These are phyloP conservation scores for Salvelinus fontinalis DNA, from an alignment of 2,113 vertebrate genomes.

Conservation along the genomic window DNA sequence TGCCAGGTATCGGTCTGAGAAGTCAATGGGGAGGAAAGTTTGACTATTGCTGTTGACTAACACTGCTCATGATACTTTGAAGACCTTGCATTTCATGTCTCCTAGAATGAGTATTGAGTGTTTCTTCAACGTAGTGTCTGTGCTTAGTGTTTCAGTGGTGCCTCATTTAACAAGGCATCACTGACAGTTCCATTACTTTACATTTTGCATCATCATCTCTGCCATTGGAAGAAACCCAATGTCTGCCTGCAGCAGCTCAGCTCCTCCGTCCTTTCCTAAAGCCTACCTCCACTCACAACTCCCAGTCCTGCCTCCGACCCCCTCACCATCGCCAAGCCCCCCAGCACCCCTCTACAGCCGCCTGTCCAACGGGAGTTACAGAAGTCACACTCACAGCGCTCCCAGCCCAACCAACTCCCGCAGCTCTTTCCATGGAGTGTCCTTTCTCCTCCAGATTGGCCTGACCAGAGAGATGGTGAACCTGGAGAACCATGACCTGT, in stretches of 20 bases:
- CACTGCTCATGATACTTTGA: constrained; percentile 12
- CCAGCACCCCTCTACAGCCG: constrained; percentile 84
- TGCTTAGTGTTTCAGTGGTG: constrained; percentile 12
- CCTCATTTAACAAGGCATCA: constrained; percentile 11
- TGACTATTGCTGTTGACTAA: not conserved
- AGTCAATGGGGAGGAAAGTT: not conserved
- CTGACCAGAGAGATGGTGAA: constrained; percentile 95
- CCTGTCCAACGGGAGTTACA: constrained; percentile 91
- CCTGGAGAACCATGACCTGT: constrained; percentile 91
- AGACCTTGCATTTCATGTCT: not conserved
- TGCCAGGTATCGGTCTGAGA: not conserved
- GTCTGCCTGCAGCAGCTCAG: constrained; percentile 88
- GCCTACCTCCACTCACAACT: constrained; percentile 82
- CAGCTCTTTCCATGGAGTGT: constrained; percentile 88
- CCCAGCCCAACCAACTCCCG: constrained; percentile 91
- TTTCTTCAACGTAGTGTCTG: not conserved
- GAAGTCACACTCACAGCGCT: constrained; percentile 80
- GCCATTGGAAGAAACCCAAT: constrained; percentile 85
- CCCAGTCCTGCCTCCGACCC: constrained; percentile 78
- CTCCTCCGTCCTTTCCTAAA: constrained; percentile 90
- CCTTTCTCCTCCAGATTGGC: constrained; percentile 95
- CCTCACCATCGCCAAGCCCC: constrained; percentile 81
- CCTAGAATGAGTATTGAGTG: constrained; percentile 38
- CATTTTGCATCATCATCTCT: constrained; percentile 40
- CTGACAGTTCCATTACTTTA: constrained; percentile 43